Base-by-base conservation (phyloP, 1,140 invertebrate species). In the Doryteuthis pealeii region DNA sequence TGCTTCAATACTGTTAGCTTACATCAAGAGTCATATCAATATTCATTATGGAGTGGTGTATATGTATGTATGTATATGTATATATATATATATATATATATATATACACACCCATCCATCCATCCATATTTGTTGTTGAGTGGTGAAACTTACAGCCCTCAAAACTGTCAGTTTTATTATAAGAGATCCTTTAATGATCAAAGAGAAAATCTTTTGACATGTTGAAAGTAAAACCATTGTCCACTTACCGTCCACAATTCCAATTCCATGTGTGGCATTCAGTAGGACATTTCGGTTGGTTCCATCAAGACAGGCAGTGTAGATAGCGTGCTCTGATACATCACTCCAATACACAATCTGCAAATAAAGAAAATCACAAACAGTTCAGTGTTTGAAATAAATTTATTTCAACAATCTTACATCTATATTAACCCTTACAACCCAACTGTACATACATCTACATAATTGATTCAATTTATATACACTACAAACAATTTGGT, bases 311-410 rank as follows among this genome's bases (percentile, higher is more conserved):
- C 69, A 73, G 10, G 77, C 74, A 58, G 68, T 73, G 71, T 85
- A 82, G 31, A 85, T 83, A 10, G 67, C 68, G 22, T 76, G 70
- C 32, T 85, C 80, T 14, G 76, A 49, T 12, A 76, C 76, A 74
- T 85, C 84, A 78, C 84, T 85, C 84, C 84, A 85, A 74, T 83
- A 85, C 28, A 85, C 81, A 43, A 80, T 79, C 84, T 85, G 75
- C 2, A 73, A 77, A 58, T 71, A 69, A 18, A 74, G 33, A 28
- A 30, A 18, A 67, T 67, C 31, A 65, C 12, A 18, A 32, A 40
- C 18, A 73, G 14, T 30, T 40, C 26, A n/a, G 3, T n/a, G 6
- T 32, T 22, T 58, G 28, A 30, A 66, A 28, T 72, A 30, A 26
- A 10, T 28, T 65, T 15, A 49, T 15, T 15, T 15, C 45, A 15